Conservation (phyloP, 2,113 vertebrate species). For the Isurus oxyrinchus region DNA sequence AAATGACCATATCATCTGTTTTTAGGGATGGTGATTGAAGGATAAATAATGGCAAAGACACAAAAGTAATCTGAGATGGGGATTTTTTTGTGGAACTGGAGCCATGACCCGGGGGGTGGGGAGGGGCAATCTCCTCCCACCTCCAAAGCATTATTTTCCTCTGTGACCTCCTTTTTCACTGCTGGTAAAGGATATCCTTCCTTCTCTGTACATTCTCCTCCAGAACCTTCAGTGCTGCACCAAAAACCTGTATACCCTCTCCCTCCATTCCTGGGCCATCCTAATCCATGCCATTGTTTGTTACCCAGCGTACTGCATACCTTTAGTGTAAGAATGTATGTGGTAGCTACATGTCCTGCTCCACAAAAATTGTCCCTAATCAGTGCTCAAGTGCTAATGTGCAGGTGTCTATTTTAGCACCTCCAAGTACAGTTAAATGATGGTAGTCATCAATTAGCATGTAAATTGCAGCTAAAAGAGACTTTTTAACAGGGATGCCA, state of each 20-base stretch:
- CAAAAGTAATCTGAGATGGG: background rate
- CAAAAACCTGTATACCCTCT: background rate
- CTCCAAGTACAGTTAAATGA: background rate
- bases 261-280: background rate
- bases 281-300: background rate
- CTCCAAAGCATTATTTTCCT: background rate
- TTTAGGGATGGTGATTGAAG: background rate
- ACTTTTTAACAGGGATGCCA: no score
- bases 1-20: background rate
- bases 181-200: background rate
- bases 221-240: background rate
- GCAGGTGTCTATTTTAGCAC: background rate
- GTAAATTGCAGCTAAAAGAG: background rate
- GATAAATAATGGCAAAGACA: background rate
- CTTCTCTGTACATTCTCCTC: background rate
- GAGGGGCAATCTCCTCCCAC: background rate
- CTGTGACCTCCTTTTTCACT: background rate
- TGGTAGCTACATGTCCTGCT: background rate
- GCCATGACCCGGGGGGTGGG: no score
- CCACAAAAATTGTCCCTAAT: background rate
- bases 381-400: background rate
- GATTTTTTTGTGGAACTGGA: background rate
- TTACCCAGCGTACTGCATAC: background rate
- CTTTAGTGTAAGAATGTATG: background rate
- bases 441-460: background rate